Evolutionary conservation across 2,113 vertebrate species (phyloP).

Genomic region (Acrocephalus kingi): DNA sequence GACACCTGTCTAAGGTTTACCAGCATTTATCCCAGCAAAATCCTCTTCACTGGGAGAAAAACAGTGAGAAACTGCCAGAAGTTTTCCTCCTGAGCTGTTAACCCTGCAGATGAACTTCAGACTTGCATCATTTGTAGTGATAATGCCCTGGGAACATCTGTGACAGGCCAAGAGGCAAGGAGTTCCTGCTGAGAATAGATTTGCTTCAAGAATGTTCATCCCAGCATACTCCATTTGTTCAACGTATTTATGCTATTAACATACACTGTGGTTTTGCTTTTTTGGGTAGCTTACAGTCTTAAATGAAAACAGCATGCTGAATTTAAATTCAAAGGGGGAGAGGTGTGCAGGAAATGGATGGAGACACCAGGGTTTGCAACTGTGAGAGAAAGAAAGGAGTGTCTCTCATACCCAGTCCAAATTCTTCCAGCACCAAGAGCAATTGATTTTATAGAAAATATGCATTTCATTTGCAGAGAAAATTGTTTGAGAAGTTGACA

Average conservation of each 20-base stretch:
- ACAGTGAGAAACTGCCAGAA: background rate
- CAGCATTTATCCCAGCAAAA: background rate
- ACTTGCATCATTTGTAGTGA: background rate
- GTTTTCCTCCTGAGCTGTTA: background rate
- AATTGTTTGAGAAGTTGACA: background rate
- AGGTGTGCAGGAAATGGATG: background rate
- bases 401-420: background rate
- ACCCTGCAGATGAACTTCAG: background rate
- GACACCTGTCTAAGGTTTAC: background rate
- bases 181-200: background rate
- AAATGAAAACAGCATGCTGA: background rate
- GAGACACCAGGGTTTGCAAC: background rate
- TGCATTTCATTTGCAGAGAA: background rate
- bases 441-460: background rate
- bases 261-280: background rate
- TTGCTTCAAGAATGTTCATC: background rate
- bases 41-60: background rate
- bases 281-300: background rate
- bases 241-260: background rate
- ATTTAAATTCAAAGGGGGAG: background rate
- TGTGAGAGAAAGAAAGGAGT: background rate
- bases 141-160: fast-evolving
- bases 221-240: background rate
- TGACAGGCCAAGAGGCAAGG: background rate
- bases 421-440: background rate